Base-by-base conservation (phyloP, 1,140 invertebrate genomes). In the Harlomillsia oculata region DNA sequence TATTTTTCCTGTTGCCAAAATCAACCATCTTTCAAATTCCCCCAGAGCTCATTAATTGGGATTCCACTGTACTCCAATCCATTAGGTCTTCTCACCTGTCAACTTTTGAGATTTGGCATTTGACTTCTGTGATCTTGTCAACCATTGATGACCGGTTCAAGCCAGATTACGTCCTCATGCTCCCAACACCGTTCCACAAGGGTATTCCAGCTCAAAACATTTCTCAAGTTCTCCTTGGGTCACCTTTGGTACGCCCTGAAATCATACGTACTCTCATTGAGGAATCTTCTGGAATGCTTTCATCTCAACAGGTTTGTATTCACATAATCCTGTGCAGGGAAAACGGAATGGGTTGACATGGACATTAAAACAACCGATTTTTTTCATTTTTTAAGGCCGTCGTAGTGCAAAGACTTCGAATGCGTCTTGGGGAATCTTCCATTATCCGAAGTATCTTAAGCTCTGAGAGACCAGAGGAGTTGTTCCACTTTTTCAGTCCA, bases 121-220 rank as follows among this genome's bases (percentile, higher is more conserved):
- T 62, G 1, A 52, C 51, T 1, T 20, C 39, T 2, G 21, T 50
- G 36, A 58, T 60, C 8, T 18, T 64, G 0, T 3, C 5, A 1
- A 41, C 48, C 9, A 43, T 64, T 14, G 50, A 54, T 34, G 62
- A 64, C 2, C 39, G 58, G 4, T 49, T 57, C 16, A 56, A 53
- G 21, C 58, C 60, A 0, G 64, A 65, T 18, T 65, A 65, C 23
- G 51, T 62, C 4, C 40, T 52, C 18, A 57, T 62, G 49, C 34
- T 62, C 2, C 60, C 63, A 8, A 11, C 57, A 5, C 60, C 57
- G 11, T 57, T 62, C n/a, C 53, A 60, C 14, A 48, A 60, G 48
- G 64, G 64, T 14, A 65, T 65, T 34, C 64, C 64, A 4, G 13
- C 60, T n/a, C 14, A 18, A 9, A 65, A 65, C 30, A 52, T 65